phyloP scores from a whole-genome alignment of 2,113 vertebrate species.

The Archilochus colubris region DNA sequence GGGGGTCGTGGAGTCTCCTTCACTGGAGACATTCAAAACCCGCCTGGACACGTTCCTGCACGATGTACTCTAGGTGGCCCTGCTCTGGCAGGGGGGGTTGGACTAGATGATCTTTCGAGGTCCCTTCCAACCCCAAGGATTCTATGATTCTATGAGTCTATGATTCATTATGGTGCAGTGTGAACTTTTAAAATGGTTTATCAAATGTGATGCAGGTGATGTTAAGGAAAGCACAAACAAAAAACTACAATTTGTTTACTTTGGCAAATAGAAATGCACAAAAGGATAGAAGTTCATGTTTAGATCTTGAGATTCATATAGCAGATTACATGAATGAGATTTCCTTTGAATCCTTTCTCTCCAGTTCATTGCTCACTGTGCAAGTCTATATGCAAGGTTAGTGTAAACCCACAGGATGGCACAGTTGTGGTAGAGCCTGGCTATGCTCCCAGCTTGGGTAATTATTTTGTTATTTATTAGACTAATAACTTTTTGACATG shows the following conservation, averaged over 20 bases:
- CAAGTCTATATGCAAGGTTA: background rate
- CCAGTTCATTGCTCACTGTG: background rate
- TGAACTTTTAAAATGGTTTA: background rate
- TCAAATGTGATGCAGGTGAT: background rate
- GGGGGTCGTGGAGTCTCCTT: no score
- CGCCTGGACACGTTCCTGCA: no score
- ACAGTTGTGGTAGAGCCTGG: background rate
- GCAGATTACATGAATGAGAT: background rate
- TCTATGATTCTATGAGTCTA: no score
- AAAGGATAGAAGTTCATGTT: background rate
- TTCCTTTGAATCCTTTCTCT: background rate
- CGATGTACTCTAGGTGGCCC: no score
- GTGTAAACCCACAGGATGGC: background rate
- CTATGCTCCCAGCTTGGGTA: slow-evolving; percentile 7
- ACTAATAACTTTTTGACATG: slow-evolving; percentile 4
- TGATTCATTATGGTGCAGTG: accelerated
- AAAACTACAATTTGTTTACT: background rate
- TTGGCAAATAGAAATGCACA: background rate
- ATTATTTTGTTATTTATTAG: slow-evolving; percentile 39
- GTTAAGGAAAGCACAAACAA: background rate
- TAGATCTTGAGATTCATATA: background rate
- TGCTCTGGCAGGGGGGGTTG: no score
- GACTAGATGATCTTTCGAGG: no score
- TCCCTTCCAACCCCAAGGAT: no score
- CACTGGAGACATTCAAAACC: no score